Evolutionary conservation across 1,140 invertebrate species (phyloP).

Genomic region (Heliconius melpomene): DNA sequence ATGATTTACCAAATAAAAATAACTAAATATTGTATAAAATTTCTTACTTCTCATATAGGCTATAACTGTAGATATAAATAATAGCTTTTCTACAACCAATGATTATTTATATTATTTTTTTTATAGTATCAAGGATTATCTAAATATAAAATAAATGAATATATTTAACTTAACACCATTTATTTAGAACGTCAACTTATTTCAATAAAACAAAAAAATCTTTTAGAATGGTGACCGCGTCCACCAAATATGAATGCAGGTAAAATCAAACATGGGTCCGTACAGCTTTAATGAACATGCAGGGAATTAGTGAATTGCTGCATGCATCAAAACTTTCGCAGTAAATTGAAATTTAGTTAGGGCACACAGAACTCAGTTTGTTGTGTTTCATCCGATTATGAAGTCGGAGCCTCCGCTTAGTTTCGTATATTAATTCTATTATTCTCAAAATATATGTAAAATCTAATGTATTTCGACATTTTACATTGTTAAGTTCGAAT

Average conservation of each 20-base stretch:
- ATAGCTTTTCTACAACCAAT: too few species aligned
- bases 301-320: constrained; percentile 40
- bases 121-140: too few species aligned
- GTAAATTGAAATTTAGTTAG: constrained; percentile 39
- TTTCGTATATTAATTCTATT: constrained; percentile 39
- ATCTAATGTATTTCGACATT: constrained; percentile 17
- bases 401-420: constrained; percentile 30
- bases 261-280: constrained; percentile 37
- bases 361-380: constrained; percentile 35
- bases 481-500: neutral
- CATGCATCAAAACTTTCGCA: constrained; percentile 41
- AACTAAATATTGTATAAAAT: neutral
- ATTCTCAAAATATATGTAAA: constrained; percentile 26
- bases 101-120: too few species aligned
- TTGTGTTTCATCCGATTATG: constrained; percentile 39
- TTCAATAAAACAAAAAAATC: constrained; percentile 17
- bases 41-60: neutral
- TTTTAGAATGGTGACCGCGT: constrained; percentile 27
- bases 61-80: too few species aligned
- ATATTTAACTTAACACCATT: too few species aligned
- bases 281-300: constrained; percentile 41
- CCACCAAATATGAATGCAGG: constrained; percentile 33
- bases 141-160: too few species aligned
- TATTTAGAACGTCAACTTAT: constrained; percentile 4
- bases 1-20: neutral